A percentile compares a stretch with the other conserved stretches of the same genome.
phyloP scores from a whole-genome alignment of 1,140 invertebrate genomes.

The Formica exsecta region DNA sequence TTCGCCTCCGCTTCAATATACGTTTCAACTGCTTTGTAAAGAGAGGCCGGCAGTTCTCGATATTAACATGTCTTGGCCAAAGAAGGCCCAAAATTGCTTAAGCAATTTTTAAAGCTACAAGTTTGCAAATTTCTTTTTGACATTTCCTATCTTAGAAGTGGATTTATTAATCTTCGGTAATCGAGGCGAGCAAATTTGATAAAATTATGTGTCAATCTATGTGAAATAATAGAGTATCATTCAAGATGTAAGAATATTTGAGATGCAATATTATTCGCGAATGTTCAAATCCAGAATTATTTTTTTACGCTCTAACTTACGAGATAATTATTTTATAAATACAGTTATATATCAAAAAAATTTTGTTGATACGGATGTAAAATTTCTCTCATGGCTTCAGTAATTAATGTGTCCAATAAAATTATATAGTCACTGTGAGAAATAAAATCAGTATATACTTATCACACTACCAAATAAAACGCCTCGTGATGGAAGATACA shows the following conservation, averaged over 20 bases:
- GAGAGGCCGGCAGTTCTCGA: background rate
- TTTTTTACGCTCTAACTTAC: background rate
- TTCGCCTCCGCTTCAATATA: constrained; percentile 18
- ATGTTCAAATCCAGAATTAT: background rate
- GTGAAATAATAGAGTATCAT: background rate
- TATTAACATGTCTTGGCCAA: background rate
- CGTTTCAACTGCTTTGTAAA: background rate
- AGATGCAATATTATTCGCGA: background rate
- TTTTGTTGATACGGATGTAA: background rate
- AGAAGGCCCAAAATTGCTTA: background rate
- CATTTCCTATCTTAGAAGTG: constrained; percentile 1
- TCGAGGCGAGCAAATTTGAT: background rate
- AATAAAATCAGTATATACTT: background rate
- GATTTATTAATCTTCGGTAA: constrained; percentile 1
- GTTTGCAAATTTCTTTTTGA: background rate
- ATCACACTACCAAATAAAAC: background rate
- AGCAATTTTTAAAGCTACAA: background rate
- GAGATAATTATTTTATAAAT: background rate
- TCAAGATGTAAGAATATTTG: background rate
- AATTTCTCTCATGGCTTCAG: background rate
- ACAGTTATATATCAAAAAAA: background rate
- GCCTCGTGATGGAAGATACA: background rate
- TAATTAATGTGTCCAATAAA: background rate
- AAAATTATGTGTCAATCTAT: background rate
- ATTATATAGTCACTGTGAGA: constrained; percentile 29